These are phyloP conservation scores for Virgularia gustaviana DNA, from an alignment of 92 coral and sea anemone genomes.

Conservation along the genomic window DNA sequence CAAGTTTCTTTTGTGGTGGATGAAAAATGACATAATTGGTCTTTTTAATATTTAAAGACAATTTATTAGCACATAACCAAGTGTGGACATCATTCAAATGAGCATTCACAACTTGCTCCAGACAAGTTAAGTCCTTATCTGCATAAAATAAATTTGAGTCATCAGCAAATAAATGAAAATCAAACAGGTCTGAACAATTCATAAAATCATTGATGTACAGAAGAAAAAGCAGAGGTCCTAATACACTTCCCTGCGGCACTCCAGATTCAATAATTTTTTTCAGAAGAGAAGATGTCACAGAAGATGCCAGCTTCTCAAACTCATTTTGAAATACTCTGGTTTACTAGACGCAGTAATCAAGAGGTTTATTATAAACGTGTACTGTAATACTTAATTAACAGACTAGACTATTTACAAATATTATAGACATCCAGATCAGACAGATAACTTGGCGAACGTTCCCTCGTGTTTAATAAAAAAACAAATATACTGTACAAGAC, in stretches of 20 bases:
- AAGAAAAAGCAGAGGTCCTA: neutral
- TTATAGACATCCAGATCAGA: no score
- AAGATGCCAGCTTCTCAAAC: no score
- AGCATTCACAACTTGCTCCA: neutral
- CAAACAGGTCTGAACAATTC: neutral
- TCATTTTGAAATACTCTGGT: no score
- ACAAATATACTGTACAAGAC: no score
- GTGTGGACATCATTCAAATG: neutral
- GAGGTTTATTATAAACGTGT: no score
- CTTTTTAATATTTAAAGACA: constrained; percentile 6
- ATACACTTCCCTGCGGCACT: neutral
- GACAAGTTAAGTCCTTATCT: neutral
- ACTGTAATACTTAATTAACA: no score
- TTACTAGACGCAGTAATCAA: no score
- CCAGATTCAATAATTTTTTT: no score
- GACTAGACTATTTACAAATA: no score
- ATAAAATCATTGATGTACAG: neutral
- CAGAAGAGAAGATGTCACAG: no score
- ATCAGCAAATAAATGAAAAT: neutral
- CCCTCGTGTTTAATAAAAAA: no score
- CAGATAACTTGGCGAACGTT: no score
- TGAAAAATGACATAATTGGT: constrained; percentile 8
- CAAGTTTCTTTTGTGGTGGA: constrained; percentile 13
- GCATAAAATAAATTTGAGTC: constrained; percentile 1
- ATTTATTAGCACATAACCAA: constrained; percentile 24